Conservation (phyloP, 2,797 vertebrate species). For the Leucoraja ocellata region DNA sequence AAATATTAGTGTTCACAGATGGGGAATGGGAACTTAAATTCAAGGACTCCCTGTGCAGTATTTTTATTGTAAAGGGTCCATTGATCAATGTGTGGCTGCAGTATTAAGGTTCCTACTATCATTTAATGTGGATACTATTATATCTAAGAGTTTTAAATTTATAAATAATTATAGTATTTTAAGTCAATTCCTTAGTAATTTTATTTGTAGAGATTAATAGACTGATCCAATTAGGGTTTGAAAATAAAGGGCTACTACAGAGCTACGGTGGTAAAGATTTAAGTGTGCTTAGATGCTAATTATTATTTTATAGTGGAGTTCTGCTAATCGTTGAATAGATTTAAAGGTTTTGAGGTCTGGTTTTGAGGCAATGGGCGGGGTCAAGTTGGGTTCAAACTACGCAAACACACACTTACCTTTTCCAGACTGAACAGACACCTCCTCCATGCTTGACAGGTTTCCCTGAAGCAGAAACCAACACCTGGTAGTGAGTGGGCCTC, state of each 20-base stretch:
- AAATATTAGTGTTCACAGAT: conserved; percentile 22
- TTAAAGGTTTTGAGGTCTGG: neutral
- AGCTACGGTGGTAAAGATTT: neutral
- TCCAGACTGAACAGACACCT: too few relatives aligned
- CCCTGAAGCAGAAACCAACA: too few relatives aligned
- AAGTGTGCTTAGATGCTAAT: neutral
- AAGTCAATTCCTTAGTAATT: neutral
- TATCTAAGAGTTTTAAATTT: neutral
- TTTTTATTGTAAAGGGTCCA: conserved; percentile 34
- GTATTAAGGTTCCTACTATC: neutral
- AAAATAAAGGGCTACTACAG: neutral
- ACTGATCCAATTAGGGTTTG: neutral
- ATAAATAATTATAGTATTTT: neutral
- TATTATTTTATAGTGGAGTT: neutral
- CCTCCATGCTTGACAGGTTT: too few relatives aligned
- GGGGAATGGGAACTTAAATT: conserved; percentile 18
- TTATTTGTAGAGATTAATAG: conserved; percentile 1
- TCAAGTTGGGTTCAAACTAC: too few relatives aligned
- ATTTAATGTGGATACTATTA: neutral
- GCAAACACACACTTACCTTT: too few relatives aligned
- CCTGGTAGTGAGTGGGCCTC: too few relatives aligned
- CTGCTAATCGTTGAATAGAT: neutral
- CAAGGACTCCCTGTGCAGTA: conserved; percentile 4
- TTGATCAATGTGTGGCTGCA: conserved; percentile 9
- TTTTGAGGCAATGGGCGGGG: neutral